Evolutionary conservation across 2,888 invertebrate genomes (phyloP).

Genomic region (Acholoe squamosa): DNA sequence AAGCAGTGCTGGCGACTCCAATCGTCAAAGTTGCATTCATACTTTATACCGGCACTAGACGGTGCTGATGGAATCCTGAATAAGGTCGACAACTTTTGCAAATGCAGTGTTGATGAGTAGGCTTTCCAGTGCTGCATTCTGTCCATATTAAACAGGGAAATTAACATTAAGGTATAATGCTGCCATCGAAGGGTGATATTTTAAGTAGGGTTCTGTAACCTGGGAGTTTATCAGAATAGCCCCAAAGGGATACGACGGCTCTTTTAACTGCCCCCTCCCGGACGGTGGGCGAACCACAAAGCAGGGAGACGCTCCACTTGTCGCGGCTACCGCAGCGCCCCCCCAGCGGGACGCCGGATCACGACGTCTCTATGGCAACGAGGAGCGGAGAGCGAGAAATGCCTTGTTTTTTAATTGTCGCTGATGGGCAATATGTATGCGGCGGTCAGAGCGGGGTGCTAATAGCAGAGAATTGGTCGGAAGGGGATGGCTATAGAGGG

Average conservation of each 20-base stretch:
- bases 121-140: not conserved
- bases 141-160: not conserved
- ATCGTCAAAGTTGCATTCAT: too few species aligned
- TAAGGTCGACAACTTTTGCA: too few species aligned
- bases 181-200: too few species aligned
- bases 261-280: conserved; percentile 37
- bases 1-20: too few species aligned
- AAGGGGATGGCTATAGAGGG: too few species aligned
- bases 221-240: too few species aligned
- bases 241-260: not conserved
- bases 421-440: conserved; percentile 39
- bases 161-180: too few species aligned
- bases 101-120: not conserved
- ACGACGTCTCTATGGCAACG: conserved; percentile 36
- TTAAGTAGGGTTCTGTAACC: too few species aligned
- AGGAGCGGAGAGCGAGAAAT: not conserved
- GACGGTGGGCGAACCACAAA: conserved; percentile 5
- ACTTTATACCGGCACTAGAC: too few species aligned
- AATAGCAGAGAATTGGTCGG: too few species aligned
- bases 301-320: conserved; percentile 25
- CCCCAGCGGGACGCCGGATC: not conserved
- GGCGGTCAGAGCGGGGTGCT: not conserved
- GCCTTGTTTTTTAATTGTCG: conserved; percentile 56
- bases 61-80: too few species aligned
- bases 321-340: not conserved